Evolutionary conservation across 2,797 vertebrate species (phyloP).

Genomic region (Parotocinclus haroldoi): DNA sequence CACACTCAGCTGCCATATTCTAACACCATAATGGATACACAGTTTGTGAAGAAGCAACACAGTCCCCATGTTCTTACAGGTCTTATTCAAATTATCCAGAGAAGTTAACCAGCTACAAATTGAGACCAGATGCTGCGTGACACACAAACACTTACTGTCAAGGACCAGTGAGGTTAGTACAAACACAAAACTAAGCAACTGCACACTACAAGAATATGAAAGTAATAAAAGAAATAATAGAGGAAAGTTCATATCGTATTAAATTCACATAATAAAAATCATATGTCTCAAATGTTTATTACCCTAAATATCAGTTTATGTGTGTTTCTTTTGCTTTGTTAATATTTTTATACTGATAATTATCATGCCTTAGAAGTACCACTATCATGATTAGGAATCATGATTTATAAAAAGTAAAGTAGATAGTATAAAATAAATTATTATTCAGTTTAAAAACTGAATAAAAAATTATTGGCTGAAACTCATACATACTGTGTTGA

Average conservation of each 20-base stretch:
- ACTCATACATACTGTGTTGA: too few relatives aligned
- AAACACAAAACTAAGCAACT: conserved; percentile 48
- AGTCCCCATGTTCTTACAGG: conserved; percentile 2
- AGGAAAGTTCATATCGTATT: too few relatives aligned
- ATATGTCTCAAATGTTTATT: conserved; percentile 44
- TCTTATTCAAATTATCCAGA: neutral
- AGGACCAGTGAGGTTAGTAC: conserved; percentile 52
- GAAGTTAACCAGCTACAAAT: conserved; percentile 10
- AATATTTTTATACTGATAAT: too few relatives aligned
- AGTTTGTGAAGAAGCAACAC: conserved; percentile 50
- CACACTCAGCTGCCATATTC: conserved; percentile 9
- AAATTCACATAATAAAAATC: conserved; percentile 29
- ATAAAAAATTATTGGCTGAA: too few relatives aligned
- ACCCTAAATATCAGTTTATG: neutral
- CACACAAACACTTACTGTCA: conserved; percentile 49
- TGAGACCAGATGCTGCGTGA: conserved; percentile 34
- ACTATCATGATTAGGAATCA: too few relatives aligned
- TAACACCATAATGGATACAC: conserved; percentile 52
- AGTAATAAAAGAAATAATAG: conserved; percentile 36
- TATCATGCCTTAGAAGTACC: too few relatives aligned
- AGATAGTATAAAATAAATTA: too few relatives aligned
- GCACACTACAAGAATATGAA: conserved; percentile 45
- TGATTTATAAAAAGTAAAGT: too few relatives aligned
- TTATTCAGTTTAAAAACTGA: too few relatives aligned
- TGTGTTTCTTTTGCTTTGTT: too few relatives aligned